Evolutionary conservation across 1,140 invertebrate species (phyloP).

Genomic region (Brachionus rotundiformis): DNA sequence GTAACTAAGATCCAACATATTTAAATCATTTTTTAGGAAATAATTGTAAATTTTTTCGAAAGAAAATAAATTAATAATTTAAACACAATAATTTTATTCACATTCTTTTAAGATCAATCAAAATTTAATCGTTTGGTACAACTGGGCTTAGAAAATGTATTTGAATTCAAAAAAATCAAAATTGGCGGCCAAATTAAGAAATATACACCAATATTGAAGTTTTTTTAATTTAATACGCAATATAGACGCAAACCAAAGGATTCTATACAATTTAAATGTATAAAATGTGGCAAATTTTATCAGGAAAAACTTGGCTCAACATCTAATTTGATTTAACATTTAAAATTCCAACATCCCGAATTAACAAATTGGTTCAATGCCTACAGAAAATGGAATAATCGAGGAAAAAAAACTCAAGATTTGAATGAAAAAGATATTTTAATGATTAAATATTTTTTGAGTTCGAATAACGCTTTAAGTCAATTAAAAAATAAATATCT

Average conservation of each 20-base stretch:
- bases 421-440: neutral
- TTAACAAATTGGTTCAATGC: neutral
- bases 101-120: no score
- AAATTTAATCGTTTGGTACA: no score
- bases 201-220: conserved; percentile 5
- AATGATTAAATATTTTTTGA: neutral
- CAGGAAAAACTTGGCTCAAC: neutral
- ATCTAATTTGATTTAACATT: neutral
- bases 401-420: neutral
- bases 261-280: conserved; percentile 9
- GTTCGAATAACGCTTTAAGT: neutral
- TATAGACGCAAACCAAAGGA: neutral
- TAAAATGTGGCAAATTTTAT: neutral
- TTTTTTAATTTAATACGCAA: neutral
- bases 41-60: no score
- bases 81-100: no score
- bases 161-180: neutral
- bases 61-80: no score
- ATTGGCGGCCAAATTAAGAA: neutral
- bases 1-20: no score
- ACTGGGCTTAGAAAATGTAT: neutral
- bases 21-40: no score
- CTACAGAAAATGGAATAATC: neutral
- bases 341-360: neutral
- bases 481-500: neutral